Conservation (phyloP, 1,140 invertebrate genomes). For the Microplitis mediator region DNA sequence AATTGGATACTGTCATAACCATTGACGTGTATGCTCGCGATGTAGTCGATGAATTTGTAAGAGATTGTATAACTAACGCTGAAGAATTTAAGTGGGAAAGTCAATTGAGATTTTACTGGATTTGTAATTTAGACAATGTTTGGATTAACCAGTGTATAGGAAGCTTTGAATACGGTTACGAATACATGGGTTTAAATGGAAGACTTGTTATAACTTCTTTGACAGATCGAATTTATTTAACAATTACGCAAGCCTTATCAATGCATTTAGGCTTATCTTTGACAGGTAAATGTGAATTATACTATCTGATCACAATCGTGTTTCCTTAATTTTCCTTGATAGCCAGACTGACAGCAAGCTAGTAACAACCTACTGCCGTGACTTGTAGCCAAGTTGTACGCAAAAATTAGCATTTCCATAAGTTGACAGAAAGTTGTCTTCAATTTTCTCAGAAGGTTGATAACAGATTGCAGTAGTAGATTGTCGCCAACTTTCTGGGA, state of each 20-base stretch:
- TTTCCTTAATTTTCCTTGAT: too few species aligned
- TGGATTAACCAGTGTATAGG: slow-evolving; percentile 85
- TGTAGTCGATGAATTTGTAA: slow-evolving; percentile 85
- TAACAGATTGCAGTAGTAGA: too few species aligned
- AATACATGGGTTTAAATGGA: slow-evolving; percentile 92
- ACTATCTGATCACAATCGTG: not conserved
- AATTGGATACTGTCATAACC: slow-evolving; percentile 86
- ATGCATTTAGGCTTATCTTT: slow-evolving; percentile 90
- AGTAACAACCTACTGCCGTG: too few species aligned
- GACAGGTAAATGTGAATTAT: slow-evolving; percentile 63
- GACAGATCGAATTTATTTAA: slow-evolving; percentile 90
- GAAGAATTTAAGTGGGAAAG: slow-evolving; percentile 92
- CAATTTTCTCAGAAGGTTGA: too few species aligned
- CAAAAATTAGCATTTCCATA: too few species aligned
- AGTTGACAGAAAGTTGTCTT: too few species aligned
- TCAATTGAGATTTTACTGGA: slow-evolving; percentile 90
- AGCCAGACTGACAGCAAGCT: too few species aligned
- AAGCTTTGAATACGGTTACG: slow-evolving; percentile 88
- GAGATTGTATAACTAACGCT: slow-evolving; percentile 81
- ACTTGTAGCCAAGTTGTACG: too few species aligned
- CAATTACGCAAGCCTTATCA: slow-evolving; percentile 87
- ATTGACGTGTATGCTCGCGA: slow-evolving; percentile 90
- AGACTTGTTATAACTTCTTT: slow-evolving; percentile 88
- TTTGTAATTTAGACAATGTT: slow-evolving; percentile 79
- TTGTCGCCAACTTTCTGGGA: too few species aligned